Percentiles rank a stretch among this genome's conserved stretches.
These are phyloP conservation scores for Bolinopsis microptera DNA, from an alignment of 37 sponge, comb jelly and placozoan species.

Conservation along the genomic window DNA sequence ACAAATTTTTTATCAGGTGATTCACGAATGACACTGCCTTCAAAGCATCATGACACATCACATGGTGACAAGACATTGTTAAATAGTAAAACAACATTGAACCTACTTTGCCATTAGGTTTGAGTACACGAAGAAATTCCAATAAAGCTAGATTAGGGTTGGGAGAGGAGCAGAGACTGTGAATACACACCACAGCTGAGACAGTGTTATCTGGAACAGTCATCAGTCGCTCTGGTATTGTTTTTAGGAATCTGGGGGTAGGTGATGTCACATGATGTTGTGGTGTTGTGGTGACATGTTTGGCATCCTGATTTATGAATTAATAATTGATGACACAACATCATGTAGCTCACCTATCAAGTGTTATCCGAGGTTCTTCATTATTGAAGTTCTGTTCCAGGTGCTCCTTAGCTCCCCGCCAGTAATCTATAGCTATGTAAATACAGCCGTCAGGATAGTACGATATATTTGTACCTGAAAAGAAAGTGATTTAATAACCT, in stretches of 20 bases:
- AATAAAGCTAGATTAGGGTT: background rate
- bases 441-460: slow-evolving; percentile 22
- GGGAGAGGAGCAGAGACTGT: slow-evolving; percentile 18
- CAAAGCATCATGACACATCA: background rate
- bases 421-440: slow-evolving; percentile 29
- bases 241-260: slow-evolving; percentile 20
- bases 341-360: background rate
- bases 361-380: background rate
- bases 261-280: too few species aligned
- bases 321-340: background rate
- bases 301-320: too few species aligned
- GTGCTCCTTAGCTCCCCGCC: slow-evolving; percentile 8
- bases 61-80: background rate
- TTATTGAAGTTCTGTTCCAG: background rate
- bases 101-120: slow-evolving; percentile 34
- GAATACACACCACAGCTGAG: slow-evolving; percentile 22
- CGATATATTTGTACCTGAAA: slow-evolving; percentile 27
- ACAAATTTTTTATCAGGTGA: background rate
- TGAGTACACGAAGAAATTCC: background rate
- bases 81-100: too few species aligned
- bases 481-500: background rate
- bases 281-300: too few species aligned
- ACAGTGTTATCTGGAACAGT: slow-evolving; percentile 8
- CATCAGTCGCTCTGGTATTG: background rate
- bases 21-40: too few species aligned